Evolutionary conservation across 2,797 vertebrate genomes (phyloP).

Genomic region (Hemitrygon akajei): DNA sequence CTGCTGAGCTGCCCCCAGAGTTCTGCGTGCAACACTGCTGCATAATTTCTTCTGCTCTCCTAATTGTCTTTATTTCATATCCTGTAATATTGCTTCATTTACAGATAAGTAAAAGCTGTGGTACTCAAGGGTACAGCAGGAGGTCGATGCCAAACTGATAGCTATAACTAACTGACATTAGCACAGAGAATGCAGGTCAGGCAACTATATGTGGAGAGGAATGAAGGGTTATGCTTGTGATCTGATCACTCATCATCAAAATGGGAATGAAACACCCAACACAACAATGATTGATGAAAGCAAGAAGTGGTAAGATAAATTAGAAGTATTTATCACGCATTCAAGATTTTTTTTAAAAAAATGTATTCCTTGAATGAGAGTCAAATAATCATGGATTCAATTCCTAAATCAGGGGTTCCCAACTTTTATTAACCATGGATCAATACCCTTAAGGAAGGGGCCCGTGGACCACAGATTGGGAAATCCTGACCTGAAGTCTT

Average conservation of each 20-base stretch:
- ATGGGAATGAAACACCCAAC: not conserved
- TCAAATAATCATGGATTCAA: not conserved
- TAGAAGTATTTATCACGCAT: not conserved
- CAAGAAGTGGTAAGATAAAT: not conserved
- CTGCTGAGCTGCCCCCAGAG: too few species aligned
- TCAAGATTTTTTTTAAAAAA: not conserved
- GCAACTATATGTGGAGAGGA: too few species aligned
- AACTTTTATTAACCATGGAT: too few species aligned
- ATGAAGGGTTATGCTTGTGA: too few species aligned
- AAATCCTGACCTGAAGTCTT: not conserved
- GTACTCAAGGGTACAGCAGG: not conserved
- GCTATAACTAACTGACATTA: too few species aligned
- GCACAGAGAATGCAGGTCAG: too few species aligned
- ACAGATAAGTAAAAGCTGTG: not conserved
- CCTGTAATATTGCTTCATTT: not conserved
- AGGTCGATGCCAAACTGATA: not conserved
- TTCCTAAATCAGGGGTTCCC: too few species aligned
- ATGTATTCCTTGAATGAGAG: not conserved
- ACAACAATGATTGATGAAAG: not conserved
- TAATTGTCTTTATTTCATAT: not conserved
- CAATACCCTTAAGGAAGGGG: too few species aligned
- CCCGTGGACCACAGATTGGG: too few species aligned
- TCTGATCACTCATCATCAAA: too few species aligned
- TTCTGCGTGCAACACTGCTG: not conserved
- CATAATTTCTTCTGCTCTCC: not conserved